phyloP scores from a whole-genome alignment of 1,140 invertebrate genomes.

The Camponotus vicinus region DNA sequence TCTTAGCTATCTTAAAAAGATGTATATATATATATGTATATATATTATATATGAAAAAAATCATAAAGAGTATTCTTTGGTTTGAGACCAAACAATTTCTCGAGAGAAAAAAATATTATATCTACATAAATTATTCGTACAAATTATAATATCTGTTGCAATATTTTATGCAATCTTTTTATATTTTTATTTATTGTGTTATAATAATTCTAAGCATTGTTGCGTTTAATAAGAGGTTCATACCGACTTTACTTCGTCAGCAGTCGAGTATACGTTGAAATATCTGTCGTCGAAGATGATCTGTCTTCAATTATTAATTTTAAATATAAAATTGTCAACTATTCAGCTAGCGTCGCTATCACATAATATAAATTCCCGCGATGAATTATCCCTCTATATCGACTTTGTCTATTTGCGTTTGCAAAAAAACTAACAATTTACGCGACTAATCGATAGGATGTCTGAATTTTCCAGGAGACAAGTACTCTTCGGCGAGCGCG shows the following conservation, averaged over 20 bases:
- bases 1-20: not conserved
- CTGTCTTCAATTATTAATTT: not conserved
- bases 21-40: not conserved
- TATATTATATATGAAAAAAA: conserved; percentile 5
- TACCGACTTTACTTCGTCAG: not conserved
- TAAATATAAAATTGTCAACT: not conserved
- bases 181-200: conserved; percentile 10
- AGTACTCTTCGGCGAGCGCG: conserved; percentile 14
- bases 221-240: conserved; percentile 1
- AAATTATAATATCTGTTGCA: no score
- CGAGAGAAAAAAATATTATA: not conserved
- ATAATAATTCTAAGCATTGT: not conserved
- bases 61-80: not conserved
- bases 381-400: not conserved
- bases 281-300: not conserved
- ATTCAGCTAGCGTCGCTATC: not conserved
- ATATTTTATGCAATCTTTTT: conserved; percentile 9
- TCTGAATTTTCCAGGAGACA: conserved; percentile 66
- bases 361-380: not conserved
- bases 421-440: not conserved
- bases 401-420: not conserved
- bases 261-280: not conserved
- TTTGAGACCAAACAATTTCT: not conserved
- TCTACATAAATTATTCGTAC: not conserved
- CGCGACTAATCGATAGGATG: conserved; percentile 51